Percentiles rank a stretch among this genome's conserved stretches.
These are phyloP conservation scores for Plusia festucae DNA, from an alignment of 2,888 invertebrate genomes.

Conservation along the genomic window DNA sequence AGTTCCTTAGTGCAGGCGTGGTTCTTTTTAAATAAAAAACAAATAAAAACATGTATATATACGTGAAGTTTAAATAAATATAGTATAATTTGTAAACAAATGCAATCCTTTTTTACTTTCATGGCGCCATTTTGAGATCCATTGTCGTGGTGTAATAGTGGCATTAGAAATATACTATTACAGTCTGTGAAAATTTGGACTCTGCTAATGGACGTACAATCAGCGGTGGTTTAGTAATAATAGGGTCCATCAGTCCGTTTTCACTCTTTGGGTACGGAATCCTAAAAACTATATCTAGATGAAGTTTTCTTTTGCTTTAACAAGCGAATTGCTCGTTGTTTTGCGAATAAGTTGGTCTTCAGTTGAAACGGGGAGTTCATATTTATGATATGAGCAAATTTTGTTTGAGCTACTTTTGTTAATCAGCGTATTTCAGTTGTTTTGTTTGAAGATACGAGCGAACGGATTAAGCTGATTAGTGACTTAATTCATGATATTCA, in stretches of 20 bases:
- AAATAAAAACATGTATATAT: no score
- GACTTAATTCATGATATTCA: neutral
- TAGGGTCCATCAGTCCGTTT: conserved; percentile 30
- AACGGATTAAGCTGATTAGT: neutral
- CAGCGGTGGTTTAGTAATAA: neutral
- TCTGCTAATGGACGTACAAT: no score
- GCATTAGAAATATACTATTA: no score
- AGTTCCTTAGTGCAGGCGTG: no score
- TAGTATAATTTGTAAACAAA: no score
- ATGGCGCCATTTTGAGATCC: no score
- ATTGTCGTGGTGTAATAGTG: no score
- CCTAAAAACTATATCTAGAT: neutral
- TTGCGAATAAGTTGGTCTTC: conserved; percentile 32
- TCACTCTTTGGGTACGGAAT: conserved; percentile 31
- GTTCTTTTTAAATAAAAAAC: no score
- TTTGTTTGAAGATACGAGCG: conserved; percentile 13
- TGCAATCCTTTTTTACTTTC: no score
- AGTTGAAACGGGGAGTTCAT: conserved; percentile 28
- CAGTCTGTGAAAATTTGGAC: no score
- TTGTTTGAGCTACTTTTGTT: conserved; percentile 12
- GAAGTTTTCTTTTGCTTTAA: conserved; percentile 35
- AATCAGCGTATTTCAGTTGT: conserved; percentile 12
- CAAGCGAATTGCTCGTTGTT: conserved; percentile 35
- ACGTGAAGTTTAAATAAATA: no score
- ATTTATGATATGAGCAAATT: conserved; percentile 28